Evolutionary conservation across 2,888 invertebrate genomes (phyloP), one percentile per base, ranked within the genome.

Genomic region (Rhorus exstirpatorius): DNA sequence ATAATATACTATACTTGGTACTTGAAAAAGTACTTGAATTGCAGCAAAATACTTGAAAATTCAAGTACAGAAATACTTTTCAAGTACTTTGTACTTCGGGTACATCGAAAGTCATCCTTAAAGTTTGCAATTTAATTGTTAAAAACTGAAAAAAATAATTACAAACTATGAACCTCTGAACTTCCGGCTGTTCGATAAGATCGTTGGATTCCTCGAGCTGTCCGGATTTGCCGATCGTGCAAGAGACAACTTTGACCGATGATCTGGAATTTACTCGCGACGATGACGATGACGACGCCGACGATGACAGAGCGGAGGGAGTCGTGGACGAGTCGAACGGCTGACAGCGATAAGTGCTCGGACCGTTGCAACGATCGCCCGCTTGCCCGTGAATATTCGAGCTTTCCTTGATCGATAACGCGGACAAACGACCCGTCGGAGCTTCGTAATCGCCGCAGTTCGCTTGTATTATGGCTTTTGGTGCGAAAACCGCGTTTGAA

Each of bases 391-490:
- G 44, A 17, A 75, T 44, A 19, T 81, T 83, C 70, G 81, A 49
- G 1, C 65, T 19, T 17, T 60, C 60, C 31, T 31, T 83, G 88
- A 91, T 84, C 85, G 89, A 58, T 85, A 88, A 78, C 86, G 90
- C 70, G 81, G 86, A 75, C 61, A 68, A 35, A 26, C 68, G 49
- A 17, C 67, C 67, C 53, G 60, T 85, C 53, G 87, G 88, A 4
- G 87, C 85, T 60, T 86, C 87, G 53, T 88, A 90, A 76, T 90
- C 88, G 58, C 91, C 90, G 53, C 86, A 86, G 76, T 90, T 89
- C 8, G 87, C 84, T 68, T 86, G 82, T 53, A 87, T 85, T 79
- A 55, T 71, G 51, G 79, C 44, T 60, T 65, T 65, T 55, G 79
- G 81, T 35, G 79, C 38, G 17, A 55, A 10, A 1, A 80, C 53